Conservation (phyloP, 2,888 invertebrate species). For the Caprella mutica region DNA sequence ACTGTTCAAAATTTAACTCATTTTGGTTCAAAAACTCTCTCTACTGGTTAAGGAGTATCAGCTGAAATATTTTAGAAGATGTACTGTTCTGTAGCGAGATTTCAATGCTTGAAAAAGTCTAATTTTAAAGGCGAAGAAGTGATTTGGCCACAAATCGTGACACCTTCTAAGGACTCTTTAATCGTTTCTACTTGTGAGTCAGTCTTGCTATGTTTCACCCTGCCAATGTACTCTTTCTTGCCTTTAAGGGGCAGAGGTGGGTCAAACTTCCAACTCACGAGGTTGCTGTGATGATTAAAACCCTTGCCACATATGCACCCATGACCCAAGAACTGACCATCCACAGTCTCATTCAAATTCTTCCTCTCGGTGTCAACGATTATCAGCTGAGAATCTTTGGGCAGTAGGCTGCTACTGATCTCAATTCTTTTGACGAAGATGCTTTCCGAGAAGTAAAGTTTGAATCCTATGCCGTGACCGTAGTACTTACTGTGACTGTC, state of each 20-base stretch:
- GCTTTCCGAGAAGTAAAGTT: background rate
- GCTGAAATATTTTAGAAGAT: too few relatives aligned
- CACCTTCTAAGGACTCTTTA: background rate
- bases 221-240: constrained; percentile 3
- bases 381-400: background rate
- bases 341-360: background rate
- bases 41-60: too few relatives aligned
- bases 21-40: too few relatives aligned
- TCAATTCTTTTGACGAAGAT: constrained; percentile 3
- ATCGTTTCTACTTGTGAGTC: constrained; percentile 3
- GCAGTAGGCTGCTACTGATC: constrained; percentile 5
- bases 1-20: too few relatives aligned
- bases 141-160: constrained; percentile 3
- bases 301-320: constrained; percentile 4
- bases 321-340: constrained; percentile 2
- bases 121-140: constrained; percentile 4
- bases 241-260: constrained; percentile 4
- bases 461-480: constrained; percentile 5
- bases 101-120: too few relatives aligned
- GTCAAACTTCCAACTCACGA: background rate
- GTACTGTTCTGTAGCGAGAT: too few relatives aligned
- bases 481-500: constrained; percentile 1
- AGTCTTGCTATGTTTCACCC: constrained; percentile 3
- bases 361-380: background rate
- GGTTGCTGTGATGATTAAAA: constrained; percentile 1